A percentile compares a stretch with the other conserved stretches of the same genome.
Evolutionary conservation across 2,113 vertebrate species (phyloP).

Genomic region (Megalops atlanticus): DNA sequence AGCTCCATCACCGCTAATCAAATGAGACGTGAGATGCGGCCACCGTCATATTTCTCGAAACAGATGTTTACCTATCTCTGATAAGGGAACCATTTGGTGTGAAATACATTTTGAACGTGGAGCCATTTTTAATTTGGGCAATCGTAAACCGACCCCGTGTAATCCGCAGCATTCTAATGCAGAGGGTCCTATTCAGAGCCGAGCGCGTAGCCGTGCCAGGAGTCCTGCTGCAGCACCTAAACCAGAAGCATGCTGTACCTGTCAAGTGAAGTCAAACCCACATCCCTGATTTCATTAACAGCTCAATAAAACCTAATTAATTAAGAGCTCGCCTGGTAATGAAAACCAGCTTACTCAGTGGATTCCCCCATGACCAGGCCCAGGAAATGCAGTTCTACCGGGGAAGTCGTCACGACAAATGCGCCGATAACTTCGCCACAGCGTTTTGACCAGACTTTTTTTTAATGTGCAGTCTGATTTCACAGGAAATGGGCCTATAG

Average conservation of each 20-base stretch:
- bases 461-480: neutral
- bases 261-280: too few species aligned
- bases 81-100: neutral
- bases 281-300: neutral
- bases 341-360: neutral
- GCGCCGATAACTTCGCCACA: too few species aligned
- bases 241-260: too few species aligned
- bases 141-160: neutral
- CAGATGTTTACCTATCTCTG: neutral
- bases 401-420: too few species aligned
- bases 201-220: too few species aligned
- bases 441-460: too few species aligned
- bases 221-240: too few species aligned
- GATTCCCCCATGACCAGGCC: too few species aligned
- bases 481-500: neutral
- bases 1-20: neutral
- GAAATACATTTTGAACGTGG: neutral
- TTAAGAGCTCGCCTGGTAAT: neutral
- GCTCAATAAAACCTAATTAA: neutral
- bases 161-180: neutral
- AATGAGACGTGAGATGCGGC: neutral
- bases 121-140: neutral
- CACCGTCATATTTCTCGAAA: neutral
- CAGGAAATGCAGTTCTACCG: too few species aligned
- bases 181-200: too few species aligned